Conservation (phyloP, 2,797 vertebrate species). For the Coracias cyanogaster region DNA sequence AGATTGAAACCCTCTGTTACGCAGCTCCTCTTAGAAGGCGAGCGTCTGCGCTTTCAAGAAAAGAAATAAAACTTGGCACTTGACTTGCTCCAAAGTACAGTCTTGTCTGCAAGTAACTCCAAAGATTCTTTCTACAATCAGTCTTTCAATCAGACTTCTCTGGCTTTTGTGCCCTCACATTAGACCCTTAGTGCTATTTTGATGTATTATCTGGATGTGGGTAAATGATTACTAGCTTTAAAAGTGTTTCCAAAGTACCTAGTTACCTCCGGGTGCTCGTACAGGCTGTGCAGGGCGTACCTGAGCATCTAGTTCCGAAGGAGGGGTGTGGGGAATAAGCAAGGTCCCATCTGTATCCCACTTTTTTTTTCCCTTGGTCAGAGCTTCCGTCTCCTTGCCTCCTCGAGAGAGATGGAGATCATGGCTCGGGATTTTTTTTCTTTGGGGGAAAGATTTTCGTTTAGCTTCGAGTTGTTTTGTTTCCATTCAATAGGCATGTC, state of each 20-base stretch:
- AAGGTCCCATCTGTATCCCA: neutral
- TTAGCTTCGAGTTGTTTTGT: neutral
- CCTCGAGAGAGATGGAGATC: neutral
- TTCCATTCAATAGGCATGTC: neutral
- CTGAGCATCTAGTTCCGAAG: neutral
- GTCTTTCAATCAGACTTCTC: slow-evolving; percentile 1
- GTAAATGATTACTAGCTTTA: slow-evolving; percentile 80
- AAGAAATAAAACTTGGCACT: neutral
- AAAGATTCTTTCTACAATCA: neutral
- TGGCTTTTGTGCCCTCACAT: neutral
- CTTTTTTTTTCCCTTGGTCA: neutral
- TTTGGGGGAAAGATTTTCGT: neutral
- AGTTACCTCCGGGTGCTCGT: slow-evolving; percentile 70
- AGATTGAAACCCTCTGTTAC: neutral
- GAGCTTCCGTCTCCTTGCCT: slow-evolving; percentile 19
- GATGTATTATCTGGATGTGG: slow-evolving; percentile 59
- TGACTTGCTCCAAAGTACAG: slow-evolving; percentile 40
- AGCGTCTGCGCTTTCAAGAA: neutral
- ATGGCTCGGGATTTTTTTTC: neutral
- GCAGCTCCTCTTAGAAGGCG: neutral
- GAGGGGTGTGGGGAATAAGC: neutral
- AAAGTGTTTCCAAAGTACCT: slow-evolving; percentile 81
- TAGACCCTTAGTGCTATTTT: slow-evolving; percentile 36
- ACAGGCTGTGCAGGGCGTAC: slow-evolving; percentile 43
- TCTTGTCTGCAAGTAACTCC: slow-evolving; percentile 6